A percentile compares a stretch with the other conserved stretches of the same genome.
Conservation (phyloP, 2,888 invertebrate genomes). For the Slavum lentiscoides region DNA sequence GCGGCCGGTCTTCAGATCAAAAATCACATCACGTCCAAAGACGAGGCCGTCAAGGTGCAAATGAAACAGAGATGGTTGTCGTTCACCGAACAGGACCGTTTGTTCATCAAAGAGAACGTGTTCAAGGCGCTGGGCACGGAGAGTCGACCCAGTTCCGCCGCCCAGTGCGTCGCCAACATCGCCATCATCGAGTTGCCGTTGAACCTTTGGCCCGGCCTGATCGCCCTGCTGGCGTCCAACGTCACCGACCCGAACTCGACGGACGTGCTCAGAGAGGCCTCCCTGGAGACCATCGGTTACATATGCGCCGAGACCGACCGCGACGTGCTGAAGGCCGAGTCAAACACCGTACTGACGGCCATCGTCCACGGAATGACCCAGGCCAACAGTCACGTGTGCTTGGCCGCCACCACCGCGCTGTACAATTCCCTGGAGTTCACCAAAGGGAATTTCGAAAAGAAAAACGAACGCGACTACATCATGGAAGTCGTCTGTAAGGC, state of each 20-base stretch:
- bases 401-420: slow-evolving; percentile 95
- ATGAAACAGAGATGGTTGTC: slow-evolving; percentile 93
- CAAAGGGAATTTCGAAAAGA: slow-evolving; percentile 96
- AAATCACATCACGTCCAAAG: slow-evolving; percentile 96
- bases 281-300: slow-evolving; percentile 96
- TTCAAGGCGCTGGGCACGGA: slow-evolving; percentile 94
- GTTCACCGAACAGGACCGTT: slow-evolving; percentile 82
- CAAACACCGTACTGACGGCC: slow-evolving; percentile 95
- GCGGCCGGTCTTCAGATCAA: slow-evolving; percentile 98
- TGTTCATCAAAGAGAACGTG: slow-evolving; percentile 93
- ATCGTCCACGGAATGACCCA: slow-evolving; percentile 98
- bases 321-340: slow-evolving; percentile 86
- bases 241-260: slow-evolving; percentile 84
- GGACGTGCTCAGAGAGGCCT: slow-evolving; percentile 94
- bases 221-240: slow-evolving; percentile 84
- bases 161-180: slow-evolving; percentile 98
- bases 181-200: slow-evolving; percentile 94
- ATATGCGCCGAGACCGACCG: slow-evolving; percentile 98
- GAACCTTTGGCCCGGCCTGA: slow-evolving; percentile 89
- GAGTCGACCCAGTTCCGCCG: slow-evolving; percentile 93
- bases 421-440: slow-evolving; percentile 98
- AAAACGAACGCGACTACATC: slow-evolving; percentile 94
- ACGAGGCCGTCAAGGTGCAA: slow-evolving; percentile 74
- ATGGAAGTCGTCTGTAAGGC: slow-evolving; percentile 99
- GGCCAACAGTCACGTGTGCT: slow-evolving; percentile 87